Base-by-base conservation (phyloP, 2,888 invertebrate genomes). In the Eupeodes luniger region DNA sequence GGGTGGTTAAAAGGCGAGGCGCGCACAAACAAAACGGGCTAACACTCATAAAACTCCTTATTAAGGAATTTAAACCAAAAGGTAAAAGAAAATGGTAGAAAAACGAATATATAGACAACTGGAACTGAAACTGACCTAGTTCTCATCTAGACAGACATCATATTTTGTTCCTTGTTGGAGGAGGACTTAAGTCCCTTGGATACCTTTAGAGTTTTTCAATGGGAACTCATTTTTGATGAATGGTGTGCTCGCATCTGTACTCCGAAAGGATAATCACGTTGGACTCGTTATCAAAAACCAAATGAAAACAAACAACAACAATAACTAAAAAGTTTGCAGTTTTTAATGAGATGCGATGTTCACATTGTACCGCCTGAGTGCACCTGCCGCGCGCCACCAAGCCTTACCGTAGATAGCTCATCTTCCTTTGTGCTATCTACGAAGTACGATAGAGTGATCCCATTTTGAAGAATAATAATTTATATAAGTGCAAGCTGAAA, bases 321-420 rank as follows among this genome's bases (percentile, higher is more conserved):
- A 67, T 3, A 27, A 3, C 27, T 3, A 53, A 69, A 57, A 16
- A 64, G 62, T 19, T 67, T 74, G 72, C 55, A 67, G 67, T 64
- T 64, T 85, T 81, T 81, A 85, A 85, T 72, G 69, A 72, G 85
- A 76, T 81, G 27, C 27, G 77, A 81, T 36, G 66, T 59, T 40
- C 40, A 27, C 61, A 53, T 9, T 49, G 49, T 34, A 40, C 27
- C 27, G 27, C 27, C 27, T 27, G 2, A 27, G 27, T 27, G 27
- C 27, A 2, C 27, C 27, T 3, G 27, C 27, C 27, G 3, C 27
- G 3, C 27, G 3, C 27, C 27, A 2, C 27, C 27, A 0, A 27
- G 27, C 3, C 27, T 27, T 27, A 27, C 3, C 1, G 27, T 27
- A 27, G 27, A 27, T 27, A 27, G 27, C 2, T 27, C 16, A 49